A percentile compares a stretch with the other conserved stretches of the same genome.
phyloP scores from a whole-genome alignment of 2,113 vertebrate species.

The Actenoides hombroni region DNA sequence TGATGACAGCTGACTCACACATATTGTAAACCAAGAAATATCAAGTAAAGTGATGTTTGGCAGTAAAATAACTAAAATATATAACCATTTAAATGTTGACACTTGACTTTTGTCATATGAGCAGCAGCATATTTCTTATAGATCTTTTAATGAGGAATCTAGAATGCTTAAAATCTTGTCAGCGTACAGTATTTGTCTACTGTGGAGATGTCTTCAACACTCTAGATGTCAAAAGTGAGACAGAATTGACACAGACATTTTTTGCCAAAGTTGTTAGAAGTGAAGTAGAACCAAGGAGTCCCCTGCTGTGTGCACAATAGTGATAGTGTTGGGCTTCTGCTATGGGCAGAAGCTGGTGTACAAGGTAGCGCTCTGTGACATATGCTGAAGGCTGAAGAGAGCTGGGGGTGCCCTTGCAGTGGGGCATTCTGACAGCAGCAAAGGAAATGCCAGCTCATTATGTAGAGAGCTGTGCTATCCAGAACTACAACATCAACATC shows the following conservation, averaged over 20 bases:
- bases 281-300: neutral
- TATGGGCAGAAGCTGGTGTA: neutral
- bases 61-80: slow-evolving; percentile 24
- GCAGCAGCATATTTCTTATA: neutral
- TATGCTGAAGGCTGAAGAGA: neutral
- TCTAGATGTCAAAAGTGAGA: neutral
- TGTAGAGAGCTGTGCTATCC: neutral
- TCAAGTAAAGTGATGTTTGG: slow-evolving; percentile 6
- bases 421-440: neutral
- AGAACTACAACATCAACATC: neutral
- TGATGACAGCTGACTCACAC: slow-evolving; percentile 55
- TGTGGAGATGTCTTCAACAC: neutral
- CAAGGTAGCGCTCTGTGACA: neutral
- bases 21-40: slow-evolving; percentile 37
- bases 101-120: slow-evolving; percentile 31
- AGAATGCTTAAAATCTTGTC: neutral
- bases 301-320: rapidly evolving
- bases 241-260: neutral
- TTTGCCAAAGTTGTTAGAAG: neutral
- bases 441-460: neutral
- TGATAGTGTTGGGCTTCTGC: neutral
- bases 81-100: slow-evolving; percentile 24
- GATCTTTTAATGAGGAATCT: neutral
- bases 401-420: neutral
- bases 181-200: neutral